Base-by-base conservation (phyloP, 1,140 invertebrate species). In the Prorops nasuta region DNA sequence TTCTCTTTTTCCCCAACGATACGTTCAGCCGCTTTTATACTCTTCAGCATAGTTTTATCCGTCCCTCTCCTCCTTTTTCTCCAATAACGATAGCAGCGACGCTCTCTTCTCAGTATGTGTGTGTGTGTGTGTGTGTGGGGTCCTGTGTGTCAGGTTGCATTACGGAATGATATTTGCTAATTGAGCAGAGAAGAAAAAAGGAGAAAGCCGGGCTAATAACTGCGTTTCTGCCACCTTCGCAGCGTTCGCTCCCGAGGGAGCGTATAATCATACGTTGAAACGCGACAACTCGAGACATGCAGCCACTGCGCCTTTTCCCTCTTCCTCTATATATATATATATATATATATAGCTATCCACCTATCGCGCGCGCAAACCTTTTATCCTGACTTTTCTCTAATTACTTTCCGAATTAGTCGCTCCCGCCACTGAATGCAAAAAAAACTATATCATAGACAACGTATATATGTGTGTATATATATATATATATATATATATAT, bases 181-280 rank as follows among this genome's bases (percentile, higher is more conserved):
- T 76, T 74, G 71, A 72, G 72, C 61, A 62, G 65, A n/a, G 67
- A 74, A 74, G 70, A 76, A 74, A 76, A 76, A 74, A 73, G 66
- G 66, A 75, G 53, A 54, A 60, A 10, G 32, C 37, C 16, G 34
- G 66, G 69, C 67, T 76, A 76, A 76, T 76, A 74, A 76, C 68
- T n/a, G n/a, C 64, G 64, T 68, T 59, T 54, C 51, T 45, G 50
- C 43, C 42, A 8, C 24, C 10, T n/a, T 18, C 28, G 24, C 53
- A 36, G 8, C 52, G 32, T 41, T 45, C 31, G 22, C 44, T 69
- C 66, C 60, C 66, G 21, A 7, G 69, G 63, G 69, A 69, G 54
- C 51, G 63, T 63, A 68, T 72, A 71, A 72, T 71, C 69, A 70
- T 60, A 69, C 67, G 61, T 63, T 65, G 53, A 62, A 61, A 54